These are phyloP conservation scores for Eupithecia subfuscata DNA, from an alignment of 2,888 invertebrate genomes.

Conservation along the genomic window DNA sequence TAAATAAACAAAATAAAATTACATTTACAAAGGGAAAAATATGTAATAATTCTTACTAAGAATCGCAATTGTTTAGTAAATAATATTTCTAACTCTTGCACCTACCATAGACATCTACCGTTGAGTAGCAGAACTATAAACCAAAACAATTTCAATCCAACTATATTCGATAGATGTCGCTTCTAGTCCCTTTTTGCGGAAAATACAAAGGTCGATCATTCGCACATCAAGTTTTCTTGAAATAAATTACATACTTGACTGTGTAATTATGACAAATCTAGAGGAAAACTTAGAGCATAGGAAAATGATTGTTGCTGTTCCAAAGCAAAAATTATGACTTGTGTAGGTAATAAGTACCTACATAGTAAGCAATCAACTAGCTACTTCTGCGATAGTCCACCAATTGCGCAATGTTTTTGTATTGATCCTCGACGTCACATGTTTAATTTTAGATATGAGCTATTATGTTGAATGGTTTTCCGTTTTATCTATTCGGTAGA, in stretches of 20 bases:
- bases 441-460: constrained; percentile 14
- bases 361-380: not conserved
- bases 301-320: not conserved
- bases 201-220: not conserved
- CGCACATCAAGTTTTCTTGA: not conserved
- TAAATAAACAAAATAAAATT: not conserved
- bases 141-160: not conserved
- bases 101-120: constrained; percentile 42
- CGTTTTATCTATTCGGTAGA: not conserved
- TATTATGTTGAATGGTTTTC: constrained; percentile 2
- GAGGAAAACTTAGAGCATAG: not conserved
- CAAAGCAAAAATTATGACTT: not conserved
- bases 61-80: not conserved
- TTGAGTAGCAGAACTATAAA: constrained; percentile 42
- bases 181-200: not conserved
- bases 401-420: constrained; percentile 32
- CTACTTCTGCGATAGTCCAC: not conserved
- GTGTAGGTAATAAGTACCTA: not conserved
- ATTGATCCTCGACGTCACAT: constrained; percentile 6
- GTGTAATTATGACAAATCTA: not conserved
- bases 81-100: not conserved
- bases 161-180: constrained; percentile 31
- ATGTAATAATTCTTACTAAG: not conserved
- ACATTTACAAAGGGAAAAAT: not conserved
- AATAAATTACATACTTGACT: not conserved